A percentile compares a stretch with the other conserved stretches of the same genome.
Evolutionary conservation across 2,113 vertebrate species (phyloP).

Genomic region (Gymnobelideus leadbeateri): DNA sequence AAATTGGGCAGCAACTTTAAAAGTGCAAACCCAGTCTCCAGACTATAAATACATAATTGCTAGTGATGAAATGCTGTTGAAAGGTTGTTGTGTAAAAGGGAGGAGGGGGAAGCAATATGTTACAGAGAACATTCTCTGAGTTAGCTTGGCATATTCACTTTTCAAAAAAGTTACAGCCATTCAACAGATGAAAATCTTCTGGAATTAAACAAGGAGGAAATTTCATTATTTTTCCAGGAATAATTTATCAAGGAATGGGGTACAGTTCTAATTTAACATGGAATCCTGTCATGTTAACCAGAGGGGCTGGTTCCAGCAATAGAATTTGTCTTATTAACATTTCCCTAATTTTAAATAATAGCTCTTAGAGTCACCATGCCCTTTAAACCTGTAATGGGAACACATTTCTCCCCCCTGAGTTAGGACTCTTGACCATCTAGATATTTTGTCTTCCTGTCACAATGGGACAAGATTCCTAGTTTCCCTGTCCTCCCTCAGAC

Average conservation of each 20-base stretch:
- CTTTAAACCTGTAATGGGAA: not conserved
- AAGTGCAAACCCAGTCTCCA: not conserved
- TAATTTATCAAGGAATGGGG: not conserved
- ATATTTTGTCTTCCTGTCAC: not conserved
- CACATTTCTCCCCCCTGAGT: not conserved
- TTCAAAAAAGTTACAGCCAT: not conserved
- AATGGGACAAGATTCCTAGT: not conserved
- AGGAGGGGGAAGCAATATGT: not conserved
- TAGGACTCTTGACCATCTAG: not conserved
- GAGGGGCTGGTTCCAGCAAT: not conserved
- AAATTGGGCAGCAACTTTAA: slow-evolving; percentile 43
- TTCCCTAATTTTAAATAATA: slow-evolving; percentile 4
- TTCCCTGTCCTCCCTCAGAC: not conserved
- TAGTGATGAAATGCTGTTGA: not conserved
- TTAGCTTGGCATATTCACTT: slow-evolving; percentile 10
- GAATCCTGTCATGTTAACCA: not conserved
- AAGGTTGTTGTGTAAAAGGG: not conserved
- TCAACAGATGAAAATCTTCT: slow-evolving; percentile 37
- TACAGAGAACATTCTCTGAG: not conserved
- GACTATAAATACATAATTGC: slow-evolving; percentile 25
- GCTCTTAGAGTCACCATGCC: not conserved
- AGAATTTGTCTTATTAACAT: slow-evolving; percentile 2
- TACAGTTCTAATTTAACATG: not conserved
- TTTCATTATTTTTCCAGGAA: accelerated
- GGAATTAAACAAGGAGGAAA: not conserved